Conservation (phyloP, 2,113 vertebrate genomes). For the Festucalex cinctus region DNA sequence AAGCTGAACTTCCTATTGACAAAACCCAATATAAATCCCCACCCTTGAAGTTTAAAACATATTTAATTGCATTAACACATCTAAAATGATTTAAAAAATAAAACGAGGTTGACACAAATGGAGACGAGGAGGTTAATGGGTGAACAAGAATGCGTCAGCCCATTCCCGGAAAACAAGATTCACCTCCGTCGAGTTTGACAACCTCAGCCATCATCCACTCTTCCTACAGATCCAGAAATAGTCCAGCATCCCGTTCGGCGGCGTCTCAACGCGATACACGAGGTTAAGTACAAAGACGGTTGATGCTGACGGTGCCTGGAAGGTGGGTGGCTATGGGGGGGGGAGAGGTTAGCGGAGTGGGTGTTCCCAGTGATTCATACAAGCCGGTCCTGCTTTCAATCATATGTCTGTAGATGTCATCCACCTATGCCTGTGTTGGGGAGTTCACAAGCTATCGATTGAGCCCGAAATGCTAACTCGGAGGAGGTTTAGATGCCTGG, state of each 20-base stretch:
- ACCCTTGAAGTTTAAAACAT: not conserved
- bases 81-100: not conserved
- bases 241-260: constrained; percentile 39
- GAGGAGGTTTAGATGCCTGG: constrained; percentile 56
- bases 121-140: not conserved
- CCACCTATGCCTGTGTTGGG: constrained; percentile 37
- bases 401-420: constrained; percentile 45
- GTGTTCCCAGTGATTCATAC: constrained; percentile 62
- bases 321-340: constrained; percentile 45
- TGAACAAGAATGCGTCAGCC: not conserved
- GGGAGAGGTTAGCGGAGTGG: constrained; percentile 60
- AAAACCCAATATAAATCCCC: not conserved
- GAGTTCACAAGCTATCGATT: constrained; percentile 64
- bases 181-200: not conserved
- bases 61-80: not conserved
- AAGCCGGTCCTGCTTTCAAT: constrained; percentile 40
- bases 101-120: not conserved
- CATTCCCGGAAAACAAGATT: not conserved
- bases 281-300: constrained; percentile 69
- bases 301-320: constrained; percentile 39
- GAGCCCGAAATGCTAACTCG: constrained; percentile 24
- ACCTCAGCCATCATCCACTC: constrained; percentile 38
- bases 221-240: constrained; percentile 61
- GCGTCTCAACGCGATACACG: constrained; percentile 56
- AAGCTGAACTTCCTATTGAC: not conserved